Percentiles rank a stretch among this genome's conserved stretches.
phyloP scores from a whole-genome alignment of 2,888 invertebrate species.

The Hyalella azteca region DNA sequence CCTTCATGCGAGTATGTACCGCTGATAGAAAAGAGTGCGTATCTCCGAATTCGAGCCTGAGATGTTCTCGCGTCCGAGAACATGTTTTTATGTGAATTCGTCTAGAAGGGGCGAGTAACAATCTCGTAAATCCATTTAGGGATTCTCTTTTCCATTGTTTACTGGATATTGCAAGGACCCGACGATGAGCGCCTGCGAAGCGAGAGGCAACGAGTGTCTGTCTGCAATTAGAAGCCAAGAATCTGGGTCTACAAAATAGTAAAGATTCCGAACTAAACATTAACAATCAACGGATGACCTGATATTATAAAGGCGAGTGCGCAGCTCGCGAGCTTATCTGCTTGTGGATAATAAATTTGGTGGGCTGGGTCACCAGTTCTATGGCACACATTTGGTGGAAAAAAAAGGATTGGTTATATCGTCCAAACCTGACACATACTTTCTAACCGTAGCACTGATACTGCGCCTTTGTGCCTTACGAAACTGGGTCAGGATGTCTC shows the following conservation, averaged over 20 bases:
- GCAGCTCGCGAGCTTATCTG: too few relatives aligned
- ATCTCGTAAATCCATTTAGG: constrained; percentile 1
- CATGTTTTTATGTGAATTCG: constrained; percentile 7
- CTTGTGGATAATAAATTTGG: too few relatives aligned
- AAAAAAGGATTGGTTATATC: too few relatives aligned
- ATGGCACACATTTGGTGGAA: too few relatives aligned
- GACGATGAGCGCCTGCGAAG: neutral
- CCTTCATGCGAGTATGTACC: too few relatives aligned
- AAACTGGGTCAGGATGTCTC: too few relatives aligned
- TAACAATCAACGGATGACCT: neutral
- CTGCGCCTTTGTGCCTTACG: too few relatives aligned
- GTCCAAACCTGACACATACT: too few relatives aligned
- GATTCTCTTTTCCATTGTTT: constrained; percentile 28
- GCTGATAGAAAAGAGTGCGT: too few relatives aligned
- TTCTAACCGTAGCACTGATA: too few relatives aligned
- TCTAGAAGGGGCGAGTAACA: neutral
- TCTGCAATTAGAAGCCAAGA: neutral
- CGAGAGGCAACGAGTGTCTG: neutral
- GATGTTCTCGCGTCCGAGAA: neutral
- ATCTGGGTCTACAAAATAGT: neutral
- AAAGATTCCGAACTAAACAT: neutral
- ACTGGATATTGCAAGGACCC: neutral
- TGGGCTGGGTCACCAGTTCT: too few relatives aligned
- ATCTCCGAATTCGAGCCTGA: too few relatives aligned
- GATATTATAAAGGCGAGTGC: neutral